These are phyloP conservation scores for Teleiodes luculella DNA, from an alignment of 2,888 invertebrate genomes.

Conservation along the genomic window DNA sequence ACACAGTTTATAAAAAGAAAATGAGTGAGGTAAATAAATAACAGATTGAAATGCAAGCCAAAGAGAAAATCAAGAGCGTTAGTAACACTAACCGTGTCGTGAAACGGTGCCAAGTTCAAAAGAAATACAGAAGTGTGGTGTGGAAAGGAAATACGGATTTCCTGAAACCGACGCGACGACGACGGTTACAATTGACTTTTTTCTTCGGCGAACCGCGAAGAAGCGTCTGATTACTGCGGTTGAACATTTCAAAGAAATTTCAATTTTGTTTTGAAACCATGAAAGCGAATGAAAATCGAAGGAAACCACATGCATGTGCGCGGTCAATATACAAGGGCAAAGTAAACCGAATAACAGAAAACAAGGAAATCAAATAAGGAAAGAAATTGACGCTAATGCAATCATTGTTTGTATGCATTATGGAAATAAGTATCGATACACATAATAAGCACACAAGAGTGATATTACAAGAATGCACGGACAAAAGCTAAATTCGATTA, in stretches of 20 bases:
- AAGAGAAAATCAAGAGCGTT: slow-evolving; percentile 6
- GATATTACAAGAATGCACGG: background rate
- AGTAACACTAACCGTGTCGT: slow-evolving; percentile 8
- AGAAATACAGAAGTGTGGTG: slow-evolving; percentile 16
- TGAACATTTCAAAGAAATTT: too few species aligned
- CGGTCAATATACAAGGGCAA: background rate
- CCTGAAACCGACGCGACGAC: slow-evolving; percentile 24
- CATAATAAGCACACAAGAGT: background rate
- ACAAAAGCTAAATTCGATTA: slow-evolving; percentile 22
- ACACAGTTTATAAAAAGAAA: background rate
- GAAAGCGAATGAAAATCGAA: too few species aligned
- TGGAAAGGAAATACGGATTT: slow-evolving; percentile 33
- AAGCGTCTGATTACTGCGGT: slow-evolving; percentile 1
- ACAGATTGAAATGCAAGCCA: slow-evolving; percentile 1
- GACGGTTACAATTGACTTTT: slow-evolving; percentile 7
- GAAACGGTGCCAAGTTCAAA: slow-evolving; percentile 21
- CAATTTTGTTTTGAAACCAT: too few species aligned
- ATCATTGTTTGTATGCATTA: too few species aligned
- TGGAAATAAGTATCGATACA: background rate
- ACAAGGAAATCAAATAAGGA: background rate
- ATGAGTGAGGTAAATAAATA: background rate
- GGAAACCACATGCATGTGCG: background rate
- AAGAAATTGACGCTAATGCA: background rate
- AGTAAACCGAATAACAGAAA: background rate
- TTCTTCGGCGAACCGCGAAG: slow-evolving; percentile 9